A percentile compares a stretch with the other conserved stretches of the same genome.
These are phyloP conservation scores for Eriocheir sinensis DNA, from an alignment of 1,140 invertebrate species.

Conservation along the genomic window DNA sequence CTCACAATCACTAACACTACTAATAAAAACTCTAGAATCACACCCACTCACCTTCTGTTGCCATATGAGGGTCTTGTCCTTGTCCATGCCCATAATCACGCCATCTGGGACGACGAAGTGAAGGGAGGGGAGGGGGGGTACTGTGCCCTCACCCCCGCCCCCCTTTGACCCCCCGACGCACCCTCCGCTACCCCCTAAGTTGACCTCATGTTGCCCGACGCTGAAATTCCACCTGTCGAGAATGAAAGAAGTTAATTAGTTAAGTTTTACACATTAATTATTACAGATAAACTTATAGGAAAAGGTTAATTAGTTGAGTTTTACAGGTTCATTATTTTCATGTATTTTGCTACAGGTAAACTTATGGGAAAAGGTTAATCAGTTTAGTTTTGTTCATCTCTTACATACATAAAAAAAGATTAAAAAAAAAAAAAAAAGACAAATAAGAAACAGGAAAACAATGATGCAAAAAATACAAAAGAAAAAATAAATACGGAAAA, in stretches of 20 bases:
- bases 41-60: slow-evolving; percentile 61
- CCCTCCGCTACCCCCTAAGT: slow-evolving; percentile 82
- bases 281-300: too few relatives aligned
- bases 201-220: slow-evolving; percentile 92
- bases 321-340: too few relatives aligned
- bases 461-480: not conserved
- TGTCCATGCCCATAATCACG: slow-evolving; percentile 65
- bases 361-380: too few relatives aligned
- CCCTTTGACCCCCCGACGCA: slow-evolving; percentile 5
- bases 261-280: too few relatives aligned
- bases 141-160: not conserved
- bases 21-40: not conserved
- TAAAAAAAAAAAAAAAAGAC: not conserved
- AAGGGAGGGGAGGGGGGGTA: not conserved
- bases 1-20: not conserved
- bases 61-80: slow-evolving; percentile 45
- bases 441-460: slow-evolving; percentile 21
- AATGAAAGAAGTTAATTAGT: too few relatives aligned
- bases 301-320: too few relatives aligned
- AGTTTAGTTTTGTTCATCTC: too few relatives aligned
- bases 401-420: too few relatives aligned
- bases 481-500: not conserved
- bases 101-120: slow-evolving; percentile 69
- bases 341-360: too few relatives aligned
- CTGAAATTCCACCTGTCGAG: slow-evolving; percentile 92